Conservation (phyloP, 2,888 invertebrate genomes). For the Mythimna loreyi region DNA sequence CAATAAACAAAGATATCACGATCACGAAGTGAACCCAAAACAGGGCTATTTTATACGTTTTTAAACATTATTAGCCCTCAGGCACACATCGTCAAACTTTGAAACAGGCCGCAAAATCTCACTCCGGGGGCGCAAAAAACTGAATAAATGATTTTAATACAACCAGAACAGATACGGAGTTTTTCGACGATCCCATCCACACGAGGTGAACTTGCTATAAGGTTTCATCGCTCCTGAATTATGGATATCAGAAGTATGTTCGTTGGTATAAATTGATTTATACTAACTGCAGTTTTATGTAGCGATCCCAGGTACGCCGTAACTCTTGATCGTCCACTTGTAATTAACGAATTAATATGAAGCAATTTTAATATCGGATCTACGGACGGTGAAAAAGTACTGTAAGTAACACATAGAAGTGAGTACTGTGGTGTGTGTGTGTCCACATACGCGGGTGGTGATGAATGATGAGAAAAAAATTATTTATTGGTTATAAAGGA, state of each 20-base stretch:
- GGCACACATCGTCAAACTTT: slow-evolving; percentile 48
- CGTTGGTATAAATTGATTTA: slow-evolving; percentile 72
- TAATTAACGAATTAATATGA: slow-evolving; percentile 65
- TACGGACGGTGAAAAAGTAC: slow-evolving; percentile 42
- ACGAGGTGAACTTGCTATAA: slow-evolving; percentile 49
- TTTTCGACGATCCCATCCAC: slow-evolving; percentile 63
- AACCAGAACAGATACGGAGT: slow-evolving; percentile 56
- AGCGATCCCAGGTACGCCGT: slow-evolving; percentile 57
- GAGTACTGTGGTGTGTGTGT: too few species aligned
- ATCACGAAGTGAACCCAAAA: slow-evolving; percentile 30
- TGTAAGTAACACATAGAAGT: too few species aligned
- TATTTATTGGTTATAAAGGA: slow-evolving; percentile 45
- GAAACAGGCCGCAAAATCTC: slow-evolving; percentile 62
- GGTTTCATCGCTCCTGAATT: slow-evolving; percentile 76
- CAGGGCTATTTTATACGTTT: slow-evolving; percentile 35
- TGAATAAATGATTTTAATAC: slow-evolving; percentile 76
- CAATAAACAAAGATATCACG: slow-evolving; percentile 41
- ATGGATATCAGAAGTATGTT: slow-evolving; percentile 65
- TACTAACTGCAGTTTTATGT: slow-evolving; percentile 69
- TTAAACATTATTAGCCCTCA: slow-evolving; percentile 54
- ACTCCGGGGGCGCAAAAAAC: slow-evolving; percentile 66
- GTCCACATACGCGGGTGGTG: slow-evolving; percentile 44
- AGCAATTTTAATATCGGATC: slow-evolving; percentile 56
- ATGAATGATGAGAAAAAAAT: slow-evolving; percentile 39
- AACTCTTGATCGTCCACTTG: slow-evolving; percentile 54